Evolutionary conservation across 2,888 invertebrate species (phyloP), one percentile per base, ranked within the genome.

Genomic region (Agonopterix arenella): DNA sequence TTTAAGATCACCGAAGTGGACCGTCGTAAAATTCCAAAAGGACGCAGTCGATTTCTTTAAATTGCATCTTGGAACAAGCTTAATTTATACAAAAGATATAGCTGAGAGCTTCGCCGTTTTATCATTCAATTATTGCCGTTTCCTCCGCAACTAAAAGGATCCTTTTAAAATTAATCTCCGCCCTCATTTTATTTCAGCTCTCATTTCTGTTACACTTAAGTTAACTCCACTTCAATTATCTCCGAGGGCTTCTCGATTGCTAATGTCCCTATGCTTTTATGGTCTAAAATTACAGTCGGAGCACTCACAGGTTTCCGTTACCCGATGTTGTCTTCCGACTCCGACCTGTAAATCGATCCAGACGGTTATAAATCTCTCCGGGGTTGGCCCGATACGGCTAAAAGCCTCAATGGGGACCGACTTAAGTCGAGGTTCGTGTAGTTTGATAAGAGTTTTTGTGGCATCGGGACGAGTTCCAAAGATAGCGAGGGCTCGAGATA

Each of bases 371-470:
- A 86, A 88, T 86, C 81, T 78, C 68, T 51, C 49, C 61, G 66
- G 69, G 70, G 69, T 66, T 47, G 50, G 44, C 45, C 68, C 68
- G 84, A 86, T 89, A 86, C 73, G 80, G 80, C 68, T 88, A 83
- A 88, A 84, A 88, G 86, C 81, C 76, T 81, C 77, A 71, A 70
- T 43, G 13, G 72, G 77, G 80, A 62, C 73, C 75, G 73, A 64
- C 69, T 72, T 86, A 89, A 89, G 86, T 84, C 72, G 75, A 81
- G 80, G 83, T 85, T 77, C 84, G 79, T 89, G 89, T 89, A 73
- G 65, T 50, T 65, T 80, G 89, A 89, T 89, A 89, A 88, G 84
- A 76, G 80, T 86, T 86, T 88, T 88, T 88, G 79, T 88, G 74
- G 72, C 73, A 72, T 67, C 69, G 76, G 38, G 69, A 73, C 79